Base-by-base conservation (phyloP, 1,140 invertebrate species). In the Zaprionus gabonicus region DNA sequence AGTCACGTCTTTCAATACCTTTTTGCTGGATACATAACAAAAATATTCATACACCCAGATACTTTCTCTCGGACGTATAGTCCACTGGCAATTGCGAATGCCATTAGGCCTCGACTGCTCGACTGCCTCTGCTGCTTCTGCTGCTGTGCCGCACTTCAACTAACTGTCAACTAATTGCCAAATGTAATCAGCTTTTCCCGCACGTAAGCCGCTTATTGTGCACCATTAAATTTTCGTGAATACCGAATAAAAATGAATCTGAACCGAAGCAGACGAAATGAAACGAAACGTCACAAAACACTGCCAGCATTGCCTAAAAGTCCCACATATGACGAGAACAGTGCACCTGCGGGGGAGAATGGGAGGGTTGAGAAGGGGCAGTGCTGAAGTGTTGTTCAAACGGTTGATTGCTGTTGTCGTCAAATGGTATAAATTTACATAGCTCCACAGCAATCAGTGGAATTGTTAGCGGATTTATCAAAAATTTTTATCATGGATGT, bases 151-250 rank as follows among this genome's bases (percentile, higher is more conserved):
- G 56, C 71, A 55, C 64, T 68, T 68, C 51, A 71, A 64, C 72
- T 64, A 77, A 68, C 81, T 88, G 81, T 71, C 83, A 83, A 87
- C 83, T 87, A 87, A 87, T 87, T 87, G 84, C 78, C 77, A 87
- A 88, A 83, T 83, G 84, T 87, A 88, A 87, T 87, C 84, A 88
- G 83, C 83, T 87, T 87, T 87, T 65, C 70, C 46, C 68, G 44
- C 73, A 80, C 80, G 60, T 86, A 86, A 86, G 84, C 84, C 76
- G 83, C 84, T 86, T 86, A 86, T 80, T 88, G 81, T 88, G 81
- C 67, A 71, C 84, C 83, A 88, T 87, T 81, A 88, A 59, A 81
- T 88, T 80, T 88, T 72, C 68, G 67, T 71, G 73, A 78, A 71
- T 56, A 55, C 27, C 63, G 66, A 68, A 78, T 75, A 78, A 87